Evolutionary conservation across 2,888 invertebrate genomes (phyloP), one percentile per base, ranked within the genome.

Genomic region (Sinhomidia bicolor): DNA sequence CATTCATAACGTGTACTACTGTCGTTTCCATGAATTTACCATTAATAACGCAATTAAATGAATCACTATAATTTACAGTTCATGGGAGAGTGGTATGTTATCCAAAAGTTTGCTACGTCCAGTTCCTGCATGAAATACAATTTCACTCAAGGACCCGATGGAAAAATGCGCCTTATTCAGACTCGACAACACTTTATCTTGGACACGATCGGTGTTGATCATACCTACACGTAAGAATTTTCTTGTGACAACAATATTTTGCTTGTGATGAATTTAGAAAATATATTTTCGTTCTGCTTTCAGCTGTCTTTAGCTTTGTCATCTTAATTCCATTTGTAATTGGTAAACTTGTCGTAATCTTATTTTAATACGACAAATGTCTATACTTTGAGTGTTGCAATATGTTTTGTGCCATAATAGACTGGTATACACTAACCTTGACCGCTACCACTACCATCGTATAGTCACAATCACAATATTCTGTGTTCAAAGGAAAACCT

Each of bases 71-170:
- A 78, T 82, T 85, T 87, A 51, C 94, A 97, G 97, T 95, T 97
- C 93, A 93, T 97, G 87, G 97, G 97, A 0, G 93, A 96, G 17
- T 97, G 97, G 97, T 96, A 86, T 71, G 92, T 91, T 14, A 95
- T 97, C 54, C 96, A 97, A 93, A 97, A 97, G 94, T 97, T 97
- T 0, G 96, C 96, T 7, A 97, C 97, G 7, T 96, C 96, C 0
- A 97, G 97, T 84, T 95, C 95, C 92, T 97, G 97, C 93, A 95
- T 97, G 92, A 95, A 95, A 0, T 97, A 97, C 93, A 97, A 97
- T 94, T 96, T 96, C 94, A 96, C 96, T 0, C 94, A 94, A 90
- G 92, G 85, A 1, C 95, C 95, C 0, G 95, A 95, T 0, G 95
- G 95, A 14, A 95, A 95, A 92, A 96, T 96, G 92, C 93, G 95